Conservation (phyloP, 2,113 vertebrate species). For the Pterophyllum scalare region DNA sequence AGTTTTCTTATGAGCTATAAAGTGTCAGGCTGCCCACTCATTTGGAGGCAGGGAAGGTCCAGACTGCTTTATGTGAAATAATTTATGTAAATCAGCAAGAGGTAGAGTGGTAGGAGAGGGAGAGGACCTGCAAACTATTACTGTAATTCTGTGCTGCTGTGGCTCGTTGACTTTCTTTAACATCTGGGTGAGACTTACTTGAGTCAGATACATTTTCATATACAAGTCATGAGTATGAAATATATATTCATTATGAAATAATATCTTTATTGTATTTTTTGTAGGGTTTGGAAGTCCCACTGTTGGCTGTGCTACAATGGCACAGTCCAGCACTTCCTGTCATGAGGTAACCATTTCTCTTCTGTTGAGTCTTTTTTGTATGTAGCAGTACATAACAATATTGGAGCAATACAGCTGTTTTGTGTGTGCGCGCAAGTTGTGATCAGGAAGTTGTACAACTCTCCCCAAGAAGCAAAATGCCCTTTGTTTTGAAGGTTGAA, state of each 20-base stretch:
- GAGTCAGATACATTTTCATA: no score
- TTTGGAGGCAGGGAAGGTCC: no score
- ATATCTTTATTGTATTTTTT: not conserved
- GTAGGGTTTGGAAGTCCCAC: slow-evolving; percentile 88
- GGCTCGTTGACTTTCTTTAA: no score
- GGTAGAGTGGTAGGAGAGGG: rapidly evolving
- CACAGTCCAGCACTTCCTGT: slow-evolving; percentile 85
- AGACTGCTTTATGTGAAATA: not conserved
- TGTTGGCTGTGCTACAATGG: slow-evolving; percentile 91
- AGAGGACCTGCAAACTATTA: no score
- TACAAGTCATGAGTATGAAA: no score
- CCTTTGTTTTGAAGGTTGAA: not conserved
- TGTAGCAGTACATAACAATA: not conserved
- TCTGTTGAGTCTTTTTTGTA: not conserved
- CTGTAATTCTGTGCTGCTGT: no score
- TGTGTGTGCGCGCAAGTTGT: not conserved
- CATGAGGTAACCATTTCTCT: slow-evolving; percentile 65
- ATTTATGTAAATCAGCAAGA: not conserved
- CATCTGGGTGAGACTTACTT: no score
- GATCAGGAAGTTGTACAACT: not conserved
- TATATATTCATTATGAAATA: not conserved
- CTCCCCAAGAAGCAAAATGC: rapidly evolving
- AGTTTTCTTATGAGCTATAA: not conserved
- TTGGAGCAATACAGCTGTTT: not conserved
- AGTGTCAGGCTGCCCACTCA: no score